A percentile compares a stretch with the other conserved stretches of the same genome.
Conservation (phyloP, 2,113 vertebrate genomes). For the Mirza zaza region DNA sequence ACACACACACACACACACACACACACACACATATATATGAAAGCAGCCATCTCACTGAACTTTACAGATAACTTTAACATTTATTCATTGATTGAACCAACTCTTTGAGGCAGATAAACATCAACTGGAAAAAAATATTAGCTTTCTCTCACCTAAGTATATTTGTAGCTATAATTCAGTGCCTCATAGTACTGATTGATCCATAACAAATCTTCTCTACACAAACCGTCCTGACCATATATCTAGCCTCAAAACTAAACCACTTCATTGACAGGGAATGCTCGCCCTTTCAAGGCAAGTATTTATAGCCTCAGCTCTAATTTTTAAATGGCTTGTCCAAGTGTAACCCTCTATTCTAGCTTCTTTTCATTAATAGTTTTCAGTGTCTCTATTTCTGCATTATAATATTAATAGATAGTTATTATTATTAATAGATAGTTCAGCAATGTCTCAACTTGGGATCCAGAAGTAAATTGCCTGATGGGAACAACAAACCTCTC, state of each 20-base stretch:
- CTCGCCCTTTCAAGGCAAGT: neutral
- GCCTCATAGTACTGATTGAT: neutral
- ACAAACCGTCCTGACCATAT: neutral
- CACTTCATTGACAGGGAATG: neutral
- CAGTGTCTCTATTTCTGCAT: neutral
- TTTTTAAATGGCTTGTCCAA: neutral
- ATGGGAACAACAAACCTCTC: neutral
- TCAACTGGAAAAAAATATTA: neutral
- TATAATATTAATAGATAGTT: neutral
- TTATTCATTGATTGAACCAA: neutral
- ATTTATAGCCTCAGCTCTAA: neutral
- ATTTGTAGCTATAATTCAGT: constrained; percentile 1
- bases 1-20: too few relatives aligned
- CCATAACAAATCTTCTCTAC: neutral
- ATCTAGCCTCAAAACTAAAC: neutral
- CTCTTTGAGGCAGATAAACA: neutral
- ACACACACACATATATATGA: too few relatives aligned
- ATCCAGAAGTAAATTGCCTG: neutral
- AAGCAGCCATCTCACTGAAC: neutral
- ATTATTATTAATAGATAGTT: neutral
- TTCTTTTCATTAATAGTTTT: neutral
- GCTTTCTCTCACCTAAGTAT: neutral
- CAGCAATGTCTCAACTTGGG: neutral
- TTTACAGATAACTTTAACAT: neutral
- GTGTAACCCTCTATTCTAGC: neutral